phyloP scores from a whole-genome alignment of 1,140 invertebrate species.

The Pseudomyrmex gracilis region DNA sequence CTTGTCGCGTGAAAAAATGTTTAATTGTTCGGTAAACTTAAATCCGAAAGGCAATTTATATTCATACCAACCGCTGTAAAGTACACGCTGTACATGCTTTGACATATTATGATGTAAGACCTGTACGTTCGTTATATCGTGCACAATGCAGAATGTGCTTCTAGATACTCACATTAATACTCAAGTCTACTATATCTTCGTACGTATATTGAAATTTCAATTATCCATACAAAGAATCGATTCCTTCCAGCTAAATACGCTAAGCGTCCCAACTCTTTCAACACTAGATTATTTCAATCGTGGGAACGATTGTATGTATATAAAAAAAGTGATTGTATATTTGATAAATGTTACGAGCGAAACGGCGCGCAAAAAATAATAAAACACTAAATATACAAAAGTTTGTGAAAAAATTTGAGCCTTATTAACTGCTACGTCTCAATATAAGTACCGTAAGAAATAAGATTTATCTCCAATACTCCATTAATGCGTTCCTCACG shows the following conservation, averaged over 20 bases:
- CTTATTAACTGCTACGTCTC: background rate
- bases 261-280: background rate
- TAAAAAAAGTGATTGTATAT: background rate
- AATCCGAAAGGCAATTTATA: conserved; percentile 21
- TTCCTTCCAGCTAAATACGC: background rate
- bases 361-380: too few species aligned
- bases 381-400: background rate
- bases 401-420: background rate
- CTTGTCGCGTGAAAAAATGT: background rate
- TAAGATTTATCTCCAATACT: conserved; percentile 25
- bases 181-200: background rate
- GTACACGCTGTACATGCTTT: background rate
- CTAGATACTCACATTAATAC: background rate
- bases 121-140: background rate
- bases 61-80: background rate
- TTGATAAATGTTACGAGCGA: too few species aligned
- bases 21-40: conserved; percentile 6
- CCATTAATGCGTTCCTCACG: background rate
- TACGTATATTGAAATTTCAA: conserved; percentile 39
- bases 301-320: background rate
- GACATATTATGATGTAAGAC: conserved; percentile 28
- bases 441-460: background rate
- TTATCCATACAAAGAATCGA: conserved; percentile 18
- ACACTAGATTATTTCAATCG: background rate
- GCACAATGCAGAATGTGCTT: background rate